Percentiles rank a stretch among this genome's conserved stretches.
Conservation (phyloP, 2,113 vertebrate genomes). For the Peromyscus maniculatus region DNA sequence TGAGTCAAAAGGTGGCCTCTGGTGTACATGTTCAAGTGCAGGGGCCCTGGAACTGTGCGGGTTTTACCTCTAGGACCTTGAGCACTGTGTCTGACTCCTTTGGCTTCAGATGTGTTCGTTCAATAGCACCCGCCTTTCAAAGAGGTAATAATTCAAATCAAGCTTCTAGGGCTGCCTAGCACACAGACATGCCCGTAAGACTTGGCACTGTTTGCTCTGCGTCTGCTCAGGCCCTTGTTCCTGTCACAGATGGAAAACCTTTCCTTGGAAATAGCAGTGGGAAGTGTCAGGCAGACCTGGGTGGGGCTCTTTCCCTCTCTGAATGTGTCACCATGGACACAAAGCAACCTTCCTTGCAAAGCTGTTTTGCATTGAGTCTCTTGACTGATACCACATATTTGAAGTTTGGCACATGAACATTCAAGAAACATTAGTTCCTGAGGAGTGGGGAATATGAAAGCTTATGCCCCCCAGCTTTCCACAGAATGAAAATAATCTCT, state of each 20-base stretch:
- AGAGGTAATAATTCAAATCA: too few relatives aligned
- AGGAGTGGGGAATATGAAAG: not conserved
- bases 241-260: not conserved
- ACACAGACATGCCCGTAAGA: not conserved
- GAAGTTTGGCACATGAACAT: not conserved
- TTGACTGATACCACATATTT: not conserved
- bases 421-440: conserved; percentile 8
- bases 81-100: not conserved
- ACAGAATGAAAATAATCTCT: conserved; percentile 41
- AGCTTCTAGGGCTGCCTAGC: not conserved
- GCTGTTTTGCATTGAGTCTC: not conserved
- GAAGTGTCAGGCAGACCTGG: not conserved
- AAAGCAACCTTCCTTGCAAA: not conserved
- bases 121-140: not conserved
- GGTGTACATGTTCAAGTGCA: not conserved
- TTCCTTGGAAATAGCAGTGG: not conserved
- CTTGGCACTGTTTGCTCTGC: not conserved
- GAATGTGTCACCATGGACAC: not conserved
- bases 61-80: too few relatives aligned
- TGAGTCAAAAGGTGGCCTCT: not conserved
- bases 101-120: not conserved
- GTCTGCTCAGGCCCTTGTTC: not conserved
- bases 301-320: not conserved
- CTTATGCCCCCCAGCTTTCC: not conserved
- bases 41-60: not conserved